Evolutionary conservation across 2,888 invertebrate species (phyloP), one percentile per base, ranked within the genome.

Genomic region (Cheilosia urbana): DNA sequence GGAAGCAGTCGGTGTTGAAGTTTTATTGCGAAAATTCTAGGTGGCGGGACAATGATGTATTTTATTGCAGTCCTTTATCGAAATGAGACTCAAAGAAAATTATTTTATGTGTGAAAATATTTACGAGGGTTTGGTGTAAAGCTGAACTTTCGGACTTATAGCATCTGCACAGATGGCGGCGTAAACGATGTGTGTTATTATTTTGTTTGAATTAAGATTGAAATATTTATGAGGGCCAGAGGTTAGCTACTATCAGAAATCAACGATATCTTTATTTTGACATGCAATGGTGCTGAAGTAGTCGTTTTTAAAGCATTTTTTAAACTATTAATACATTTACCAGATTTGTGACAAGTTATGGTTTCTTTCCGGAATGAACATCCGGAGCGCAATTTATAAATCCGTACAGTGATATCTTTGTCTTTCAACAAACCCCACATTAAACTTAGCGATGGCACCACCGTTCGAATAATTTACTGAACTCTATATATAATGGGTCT

Each of bases 11-110:
- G 40, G 55, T 2, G 40, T 60, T 73, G 37, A 69, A 79, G 69
- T 75, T 79, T 78, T 79, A 69, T 69, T 58, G 27, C 40, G 40
- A 55, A 57, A 71, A 55, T 80, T 37, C 13, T 51, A 57, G 63
- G 57, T 15, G 27, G 1, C 11, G 47, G 57, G 55, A 19, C 24
- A 55, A 42, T 57, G 49, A 13, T 49, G 15, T 34, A 60, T 68
- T 76, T 81, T 81, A 81, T 63, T 62, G 57, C 37, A 63, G 24
- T 37, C 55, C 55, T 62, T 53, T 66, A 53, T 68, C 60, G 55
- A 4, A 73, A 63, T 55, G 45, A 45, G 17, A 63, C 34, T 73
- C 34, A 30, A 57, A 75, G 75, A 42, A 66, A 76, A 42, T 58
- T 21, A 17, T 42, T 66, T 68, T 37, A 66, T 58, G 27, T 66